Base-by-base conservation (phyloP, 2,797 vertebrate species). In the Cygnus olor region DNA sequence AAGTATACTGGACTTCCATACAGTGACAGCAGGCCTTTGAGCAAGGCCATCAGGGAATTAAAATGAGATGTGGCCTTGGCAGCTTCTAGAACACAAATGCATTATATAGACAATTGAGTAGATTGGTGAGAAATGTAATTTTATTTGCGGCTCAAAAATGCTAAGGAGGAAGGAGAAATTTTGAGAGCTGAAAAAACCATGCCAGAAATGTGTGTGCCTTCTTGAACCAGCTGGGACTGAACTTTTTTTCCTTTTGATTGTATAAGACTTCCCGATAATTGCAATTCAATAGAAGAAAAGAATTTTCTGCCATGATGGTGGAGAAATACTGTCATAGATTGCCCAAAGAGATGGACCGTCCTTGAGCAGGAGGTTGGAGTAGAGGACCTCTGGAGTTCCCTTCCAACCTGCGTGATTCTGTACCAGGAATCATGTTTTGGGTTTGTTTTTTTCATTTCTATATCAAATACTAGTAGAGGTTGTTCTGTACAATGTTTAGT, bases 31-130 rank as follows among this genome's bases (percentile, higher is more conserved):
- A 61, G 86, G 81, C 53, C 64, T 95, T 85, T 85, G 53, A 68
- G 79, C 56, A 89, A 95, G 54, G 47, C 82, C 91, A 91, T 83
- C 76, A 88, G 73, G 68, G 87, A 88, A 95, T 58, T 77, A 82
- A 91, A 95, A 77, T 57, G 57, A 85, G 63, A 80, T 49, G 58
- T 38, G 88, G 6, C n/a, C 69, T 79, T 89, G 87, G 83, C 86
- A 94, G 49, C 28, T 85, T 89, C 69, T 57, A 78, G 84, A 56
- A 49, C n/a, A n/a, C 16, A 82, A 85, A 57, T 58, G 22, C 38
- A 30, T 30, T 3, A 1, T 63, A 28, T 2, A 40, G 80, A 64
- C 54, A 51, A 49, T 14, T 54, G 40, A 93, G 34, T 28, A 77
- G 44, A 77, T 89, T 66, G 72, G 68, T 84, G 70, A 81, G 30